Evolutionary conservation across 2,797 vertebrate genomes (phyloP), one percentile per base, ranked within the genome.

Genomic region (Pantherophis alleghaniensis): DNA sequence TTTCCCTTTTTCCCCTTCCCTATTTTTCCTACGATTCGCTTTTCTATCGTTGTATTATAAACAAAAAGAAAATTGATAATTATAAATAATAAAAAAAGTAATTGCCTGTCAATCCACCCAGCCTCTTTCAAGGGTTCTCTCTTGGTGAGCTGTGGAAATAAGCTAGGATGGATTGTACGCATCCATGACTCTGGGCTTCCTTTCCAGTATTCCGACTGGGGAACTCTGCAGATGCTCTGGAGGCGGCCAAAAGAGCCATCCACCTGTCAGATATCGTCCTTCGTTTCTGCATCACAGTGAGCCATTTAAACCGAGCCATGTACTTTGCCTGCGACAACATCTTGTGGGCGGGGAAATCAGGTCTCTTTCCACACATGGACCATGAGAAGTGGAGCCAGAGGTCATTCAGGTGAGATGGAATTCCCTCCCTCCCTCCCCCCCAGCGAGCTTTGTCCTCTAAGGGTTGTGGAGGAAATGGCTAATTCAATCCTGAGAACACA

Each of bases 311-410:
- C 97, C 96, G 97, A 89, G 99, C 98, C 92, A 97, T 99, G 97
- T 99, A 98, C 98, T 98, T 99, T 0, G 98, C 98, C 97, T 99
- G 99, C 4, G 99, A 99, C 96, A 99, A 99, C 22, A 95, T 99
- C 12, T 97, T 99, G 26, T 99, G 99, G 99, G 98, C 98, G 0
- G 98, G 98, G 0, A 98, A 98, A 93, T 97, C 96, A 0, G 98
- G 99, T 9, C 94, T 99, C 2, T 92, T 98, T 90, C 97, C 98
- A 0, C 53, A 91, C 16, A 96, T 99, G 93, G 98, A 99, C 96
- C 98, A 98, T 93, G 97, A 98, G 20, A 99, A 99, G 94, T 99
- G 99, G 99, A 98, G 98, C 94, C 98, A 98, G 92, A 98, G 99
- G 2, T 98, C 99, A 0, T 99, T 99, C 98, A 98, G 99, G 99